Conservation (phyloP, 2,797 vertebrate species). For the Esox lucius region DNA sequence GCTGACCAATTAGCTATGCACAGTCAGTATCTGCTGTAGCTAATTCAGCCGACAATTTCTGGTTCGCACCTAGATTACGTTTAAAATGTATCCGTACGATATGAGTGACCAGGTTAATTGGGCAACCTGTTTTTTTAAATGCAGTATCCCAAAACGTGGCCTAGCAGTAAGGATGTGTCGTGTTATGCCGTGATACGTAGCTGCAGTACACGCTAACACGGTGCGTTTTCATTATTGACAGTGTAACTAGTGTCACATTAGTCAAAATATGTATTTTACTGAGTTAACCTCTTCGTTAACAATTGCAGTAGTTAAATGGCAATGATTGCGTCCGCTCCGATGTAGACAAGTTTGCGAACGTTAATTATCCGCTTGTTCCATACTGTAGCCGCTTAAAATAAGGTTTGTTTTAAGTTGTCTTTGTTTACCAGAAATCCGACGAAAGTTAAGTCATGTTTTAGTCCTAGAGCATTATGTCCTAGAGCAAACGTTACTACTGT, state of each 20-base stretch:
- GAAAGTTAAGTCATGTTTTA: not conserved
- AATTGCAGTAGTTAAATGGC: not conserved
- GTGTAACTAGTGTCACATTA: not conserved
- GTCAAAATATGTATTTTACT: too few species aligned
- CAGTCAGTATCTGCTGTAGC: not conserved
- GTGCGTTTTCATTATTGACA: not conserved
- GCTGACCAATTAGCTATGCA: not conserved
- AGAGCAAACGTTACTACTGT: not conserved
- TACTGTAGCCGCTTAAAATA: not conserved
- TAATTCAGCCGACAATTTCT: not conserved
- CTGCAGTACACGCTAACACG: not conserved
- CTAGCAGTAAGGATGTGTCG: slow-evolving; percentile 19
- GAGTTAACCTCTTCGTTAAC: not conserved
- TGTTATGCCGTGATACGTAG: not conserved
- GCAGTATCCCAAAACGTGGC: slow-evolving; percentile 3
- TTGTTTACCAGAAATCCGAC: not conserved
- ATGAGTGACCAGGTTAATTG: not conserved
- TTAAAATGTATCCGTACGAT: not conserved
- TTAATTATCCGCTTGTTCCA: not conserved
- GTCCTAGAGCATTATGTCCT: not conserved
- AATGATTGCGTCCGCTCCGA: not conserved
- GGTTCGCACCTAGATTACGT: not conserved
- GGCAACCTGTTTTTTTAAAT: not conserved
- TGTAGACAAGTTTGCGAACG: not conserved
- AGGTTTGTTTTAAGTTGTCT: not conserved